A percentile compares a stretch with the other conserved stretches of the same genome.
Evolutionary conservation across 2,113 vertebrate genomes (phyloP).

Genomic region (Podiceps cristatus): DNA sequence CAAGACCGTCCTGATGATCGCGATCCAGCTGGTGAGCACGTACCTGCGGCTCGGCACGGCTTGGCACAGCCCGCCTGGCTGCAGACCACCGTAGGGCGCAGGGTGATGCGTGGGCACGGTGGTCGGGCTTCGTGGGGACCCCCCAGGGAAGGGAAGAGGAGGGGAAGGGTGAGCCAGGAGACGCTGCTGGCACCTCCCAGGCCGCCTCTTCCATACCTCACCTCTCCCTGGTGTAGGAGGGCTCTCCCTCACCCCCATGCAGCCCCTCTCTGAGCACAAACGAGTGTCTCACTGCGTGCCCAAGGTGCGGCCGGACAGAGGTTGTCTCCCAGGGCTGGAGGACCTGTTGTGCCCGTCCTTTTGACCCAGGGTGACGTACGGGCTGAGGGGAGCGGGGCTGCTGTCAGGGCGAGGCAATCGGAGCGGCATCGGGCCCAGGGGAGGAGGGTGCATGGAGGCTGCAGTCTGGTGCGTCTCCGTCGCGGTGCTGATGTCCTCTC

Average conservation of each 20-base stretch:
- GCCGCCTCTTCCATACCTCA: fast-evolving
- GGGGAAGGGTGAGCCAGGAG: neutral
- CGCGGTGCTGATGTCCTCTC: neutral
- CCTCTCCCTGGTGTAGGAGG: neutral
- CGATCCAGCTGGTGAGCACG: slow-evolving; percentile 92
- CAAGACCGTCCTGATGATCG: slow-evolving; percentile 99
- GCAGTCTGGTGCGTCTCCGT: fast-evolving
- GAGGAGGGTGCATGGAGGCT: neutral
- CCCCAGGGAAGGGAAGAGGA: fast-evolving
- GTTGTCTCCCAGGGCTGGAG: neutral
- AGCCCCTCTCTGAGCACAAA: neutral
- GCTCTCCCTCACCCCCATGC: neutral
- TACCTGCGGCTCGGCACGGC: neutral
- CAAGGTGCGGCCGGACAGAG: neutral
- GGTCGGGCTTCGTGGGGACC: neutral
- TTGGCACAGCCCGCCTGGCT: neutral
- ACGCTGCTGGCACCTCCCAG: neutral
- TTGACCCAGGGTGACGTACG: fast-evolving
- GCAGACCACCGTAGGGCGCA: fast-evolving
- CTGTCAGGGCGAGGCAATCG: fast-evolving
- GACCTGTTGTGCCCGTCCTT: fast-evolving
- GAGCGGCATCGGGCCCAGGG: neutral
- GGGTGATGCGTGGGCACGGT: fast-evolving
- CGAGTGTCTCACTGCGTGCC: fast-evolving
- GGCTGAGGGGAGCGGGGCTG: neutral